Evolutionary conservation across 92 coral and sea anemone species (phyloP).

Genomic region (Paramuricea clavata): DNA sequence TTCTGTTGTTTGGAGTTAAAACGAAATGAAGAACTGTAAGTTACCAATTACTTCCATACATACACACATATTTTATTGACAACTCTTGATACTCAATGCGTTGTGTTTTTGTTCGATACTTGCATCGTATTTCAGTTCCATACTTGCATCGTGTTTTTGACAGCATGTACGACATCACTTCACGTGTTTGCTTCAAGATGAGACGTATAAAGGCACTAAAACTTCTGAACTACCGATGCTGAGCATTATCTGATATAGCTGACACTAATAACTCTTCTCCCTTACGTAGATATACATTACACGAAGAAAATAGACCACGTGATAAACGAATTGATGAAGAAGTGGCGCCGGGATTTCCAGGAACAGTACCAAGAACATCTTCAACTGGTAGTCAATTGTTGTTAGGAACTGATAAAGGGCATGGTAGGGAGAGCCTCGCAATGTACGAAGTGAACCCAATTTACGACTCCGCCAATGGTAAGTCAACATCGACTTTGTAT

Average conservation of each 20-base stretch:
- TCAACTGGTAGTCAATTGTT: constrained; percentile 29
- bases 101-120: too few relatives aligned
- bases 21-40: constrained; percentile 19
- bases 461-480: constrained; percentile 34
- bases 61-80: too few relatives aligned
- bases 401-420: constrained; percentile 16
- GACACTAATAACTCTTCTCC: neutral
- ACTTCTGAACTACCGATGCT: too few relatives aligned
- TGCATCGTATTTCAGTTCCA: too few relatives aligned
- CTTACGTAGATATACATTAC: constrained; percentile 22
- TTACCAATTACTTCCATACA: neutral
- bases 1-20: neutral
- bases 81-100: too few relatives aligned
- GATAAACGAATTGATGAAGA: constrained; percentile 46
- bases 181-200: too few relatives aligned
- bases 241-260: neutral
- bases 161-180: too few relatives aligned
- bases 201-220: too few relatives aligned
- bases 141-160: too few relatives aligned
- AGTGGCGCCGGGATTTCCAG: constrained; percentile 45
- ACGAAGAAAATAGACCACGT: constrained; percentile 8
- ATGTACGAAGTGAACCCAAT: constrained; percentile 53
- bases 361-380: constrained; percentile 33
- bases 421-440: constrained; percentile 4
- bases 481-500: too few relatives aligned